Percentiles rank a stretch among this genome's conserved stretches.
These are phyloP conservation scores for Drosophila ogumai DNA, from an alignment of 1,140 invertebrate genomes.

Conservation along the genomic window DNA sequence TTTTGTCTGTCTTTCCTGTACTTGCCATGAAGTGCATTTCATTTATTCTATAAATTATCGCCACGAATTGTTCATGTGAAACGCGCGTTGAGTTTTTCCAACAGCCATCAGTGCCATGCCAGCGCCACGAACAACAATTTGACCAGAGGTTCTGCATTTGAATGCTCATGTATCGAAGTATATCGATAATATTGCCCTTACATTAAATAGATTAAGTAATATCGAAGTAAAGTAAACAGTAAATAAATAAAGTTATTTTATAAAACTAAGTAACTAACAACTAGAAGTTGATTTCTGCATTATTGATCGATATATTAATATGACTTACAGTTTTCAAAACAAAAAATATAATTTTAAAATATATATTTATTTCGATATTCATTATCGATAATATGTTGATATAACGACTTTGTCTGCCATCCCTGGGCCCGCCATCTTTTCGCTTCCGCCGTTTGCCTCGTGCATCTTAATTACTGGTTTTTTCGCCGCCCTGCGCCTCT, in stretches of 20 bases:
- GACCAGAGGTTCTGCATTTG: conserved; percentile 22
- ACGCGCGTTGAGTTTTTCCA: conserved; percentile 49
- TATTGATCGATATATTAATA: too few species aligned
- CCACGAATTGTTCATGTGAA: conserved; percentile 82
- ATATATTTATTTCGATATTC: not conserved
- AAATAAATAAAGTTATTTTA: too few species aligned
- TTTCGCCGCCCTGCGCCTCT: conserved; percentile 10
- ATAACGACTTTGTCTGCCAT: not conserved
- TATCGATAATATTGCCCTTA: not conserved
- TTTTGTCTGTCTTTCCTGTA: conserved; percentile 5
- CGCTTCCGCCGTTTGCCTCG: conserved; percentile 79
- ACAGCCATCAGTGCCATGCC: conserved; percentile 10
- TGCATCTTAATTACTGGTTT: conserved; percentile 78
- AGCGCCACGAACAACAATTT: conserved; percentile 49
- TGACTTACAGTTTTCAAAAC: too few species aligned
- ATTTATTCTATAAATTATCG: conserved; percentile 82
- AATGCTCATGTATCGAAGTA: not conserved
- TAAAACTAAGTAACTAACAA: too few species aligned
- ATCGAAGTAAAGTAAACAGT: not conserved
- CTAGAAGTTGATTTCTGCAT: too few species aligned
- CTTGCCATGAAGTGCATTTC: conserved; percentile 79
- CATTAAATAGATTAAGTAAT: not conserved
- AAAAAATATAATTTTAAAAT: not conserved
- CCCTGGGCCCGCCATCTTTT: conserved; percentile 59
- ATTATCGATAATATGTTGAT: not conserved